These are phyloP conservation scores for Pseudolycoriella hygida DNA, from an alignment of 2,888 invertebrate species.

Conservation along the genomic window DNA sequence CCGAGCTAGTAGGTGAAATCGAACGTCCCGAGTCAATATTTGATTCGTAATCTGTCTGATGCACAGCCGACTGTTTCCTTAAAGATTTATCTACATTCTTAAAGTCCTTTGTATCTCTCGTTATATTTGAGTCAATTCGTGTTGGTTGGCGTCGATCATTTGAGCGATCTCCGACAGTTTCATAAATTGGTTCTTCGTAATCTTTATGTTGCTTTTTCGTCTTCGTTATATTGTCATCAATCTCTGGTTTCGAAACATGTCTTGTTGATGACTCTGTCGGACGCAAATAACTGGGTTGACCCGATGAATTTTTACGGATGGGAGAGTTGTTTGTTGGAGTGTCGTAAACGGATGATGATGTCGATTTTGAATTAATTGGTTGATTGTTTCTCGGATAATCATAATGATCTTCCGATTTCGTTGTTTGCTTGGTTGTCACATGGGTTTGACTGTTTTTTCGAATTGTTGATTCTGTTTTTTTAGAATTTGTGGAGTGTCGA, in stretches of 20 bases:
- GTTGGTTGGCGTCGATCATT: background rate
- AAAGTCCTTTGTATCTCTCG: background rate
- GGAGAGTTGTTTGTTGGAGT: background rate
- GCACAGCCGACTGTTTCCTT: background rate
- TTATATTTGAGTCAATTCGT: background rate
- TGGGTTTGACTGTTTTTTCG: background rate
- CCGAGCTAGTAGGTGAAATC: slow-evolving; percentile 36
- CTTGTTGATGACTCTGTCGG: background rate
- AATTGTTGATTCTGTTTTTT: background rate
- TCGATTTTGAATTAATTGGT: background rate
- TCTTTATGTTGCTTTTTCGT: background rate
- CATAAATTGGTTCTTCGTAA: background rate
- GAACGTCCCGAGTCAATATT: slow-evolving; percentile 16
- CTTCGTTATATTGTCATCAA: background rate
- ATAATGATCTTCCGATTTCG: no score
- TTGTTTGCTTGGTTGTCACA: no score
- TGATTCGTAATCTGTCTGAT: slow-evolving; percentile 11
- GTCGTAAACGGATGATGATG: background rate
- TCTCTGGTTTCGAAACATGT: background rate
- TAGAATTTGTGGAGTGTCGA: slow-evolving; percentile 1
- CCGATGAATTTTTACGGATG: background rate
- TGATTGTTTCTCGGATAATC: background rate
- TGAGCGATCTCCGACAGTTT: background rate
- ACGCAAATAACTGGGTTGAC: background rate
- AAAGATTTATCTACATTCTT: background rate